Base-by-base conservation (phyloP, 2,113 vertebrate species). In the Muntiacus reevesi region DNA sequence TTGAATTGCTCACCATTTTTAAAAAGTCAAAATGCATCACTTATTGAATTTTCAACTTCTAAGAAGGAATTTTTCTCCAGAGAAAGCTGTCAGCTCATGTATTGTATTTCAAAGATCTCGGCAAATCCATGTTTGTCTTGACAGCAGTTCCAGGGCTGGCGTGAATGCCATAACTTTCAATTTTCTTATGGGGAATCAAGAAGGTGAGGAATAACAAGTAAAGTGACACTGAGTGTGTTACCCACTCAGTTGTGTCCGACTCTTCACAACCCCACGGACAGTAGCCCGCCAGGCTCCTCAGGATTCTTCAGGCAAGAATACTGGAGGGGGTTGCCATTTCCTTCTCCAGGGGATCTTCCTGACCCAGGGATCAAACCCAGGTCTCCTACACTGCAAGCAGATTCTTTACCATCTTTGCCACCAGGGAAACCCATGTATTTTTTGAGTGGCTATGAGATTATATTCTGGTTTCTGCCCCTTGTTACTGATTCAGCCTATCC, bases 11-110 rank as follows among this genome's bases (percentile, higher is more conserved):
- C 36, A 59, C 21, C 67, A 23, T 82, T 95, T 87, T 14, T 36
- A 86, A 79, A 97, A 92, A 82, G 60, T 47, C 3, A 90, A 96
- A 89, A 94, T 84, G 7, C 23, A 57, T 88, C 6, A 15, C 33
- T 89, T 81, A 67, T 9, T 81, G 36, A 57, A 95, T 94, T 97
- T 96, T 94, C 33, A 76, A 82, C n/a, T 91, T 92, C 5, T 25
- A 94, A 45, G 33, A 89, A 76, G 6, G 28, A 52, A 10, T 55
- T 85, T 91, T 95, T 87, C 59, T 92, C 33, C 4, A 97, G 33
- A 88, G 85, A 95, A 92, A 85, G 19, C 43, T 91, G 43, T 96
- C 28, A 81, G 47, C 12, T 94, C 30, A 55, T 79, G 55, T n/a
- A 87, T 4, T 89, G 0, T 67, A 96, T 94, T 93, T 95, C 86